Evolutionary conservation across 1,140 invertebrate genomes (phyloP).

Genomic region (Tenebrio molitor): DNA sequence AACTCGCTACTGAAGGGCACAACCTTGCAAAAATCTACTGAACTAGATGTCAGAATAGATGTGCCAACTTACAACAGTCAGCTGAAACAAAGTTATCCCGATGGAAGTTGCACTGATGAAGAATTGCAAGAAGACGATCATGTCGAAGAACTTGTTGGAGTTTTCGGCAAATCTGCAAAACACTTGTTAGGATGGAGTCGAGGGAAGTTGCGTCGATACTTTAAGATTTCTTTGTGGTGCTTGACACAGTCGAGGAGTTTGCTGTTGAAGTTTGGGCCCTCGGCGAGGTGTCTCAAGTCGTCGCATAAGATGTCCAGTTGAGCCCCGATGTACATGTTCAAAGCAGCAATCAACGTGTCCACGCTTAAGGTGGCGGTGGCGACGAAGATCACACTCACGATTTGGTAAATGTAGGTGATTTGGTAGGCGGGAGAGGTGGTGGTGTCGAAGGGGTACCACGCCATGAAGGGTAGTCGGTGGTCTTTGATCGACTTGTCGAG

Average conservation of each 20-base stretch:
- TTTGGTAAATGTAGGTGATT: slow-evolving; percentile 30
- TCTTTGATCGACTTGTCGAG: slow-evolving; percentile 4
- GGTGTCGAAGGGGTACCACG: slow-evolving; percentile 18
- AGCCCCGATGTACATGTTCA: slow-evolving; percentile 6
- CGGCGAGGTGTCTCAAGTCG: too few relatives aligned
- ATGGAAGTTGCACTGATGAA: not conserved
- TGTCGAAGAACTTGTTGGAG: not conserved
- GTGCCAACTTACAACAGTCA: not conserved
- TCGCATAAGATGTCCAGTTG: slow-evolving; percentile 5
- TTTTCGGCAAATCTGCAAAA: not conserved
- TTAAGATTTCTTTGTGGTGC: not conserved
- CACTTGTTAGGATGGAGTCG: not conserved
- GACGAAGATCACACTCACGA: not conserved
- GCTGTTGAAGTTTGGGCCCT: too few relatives aligned
- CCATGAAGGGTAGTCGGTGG: slow-evolving; percentile 5
- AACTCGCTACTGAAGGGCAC: too few relatives aligned
- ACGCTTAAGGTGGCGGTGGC: not conserved
- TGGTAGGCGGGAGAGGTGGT: not conserved
- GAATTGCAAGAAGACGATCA: not conserved
- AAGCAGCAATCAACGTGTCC: not conserved
- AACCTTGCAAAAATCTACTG: too few relatives aligned
- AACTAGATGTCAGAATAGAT: too few relatives aligned
- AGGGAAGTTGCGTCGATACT: not conserved
- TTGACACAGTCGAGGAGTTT: too few relatives aligned
- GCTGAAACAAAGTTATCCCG: not conserved